Evolutionary conservation across 2,113 vertebrate genomes (phyloP).

Genomic region (Catharus fuscescens): DNA sequence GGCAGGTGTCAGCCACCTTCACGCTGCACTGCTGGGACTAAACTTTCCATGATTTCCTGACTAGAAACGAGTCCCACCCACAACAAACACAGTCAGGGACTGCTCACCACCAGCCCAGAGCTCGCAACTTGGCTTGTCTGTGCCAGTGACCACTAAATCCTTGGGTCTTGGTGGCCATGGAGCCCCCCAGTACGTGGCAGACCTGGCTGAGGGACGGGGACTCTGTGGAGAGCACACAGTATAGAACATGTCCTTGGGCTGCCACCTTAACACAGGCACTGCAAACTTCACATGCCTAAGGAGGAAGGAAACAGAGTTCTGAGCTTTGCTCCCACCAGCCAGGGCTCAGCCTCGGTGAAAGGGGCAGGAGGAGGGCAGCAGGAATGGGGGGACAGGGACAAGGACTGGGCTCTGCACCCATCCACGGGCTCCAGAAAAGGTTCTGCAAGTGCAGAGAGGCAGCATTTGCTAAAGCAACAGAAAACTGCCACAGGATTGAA

Average conservation of each 20-base stretch:
- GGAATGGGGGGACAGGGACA: not conserved
- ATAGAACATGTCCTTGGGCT: rapidly evolving
- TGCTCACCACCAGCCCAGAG: not conserved
- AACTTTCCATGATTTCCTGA: not conserved
- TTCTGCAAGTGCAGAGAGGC: rapidly evolving
- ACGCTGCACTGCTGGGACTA: not conserved
- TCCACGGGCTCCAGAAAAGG: not conserved
- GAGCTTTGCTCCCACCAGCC: not conserved
- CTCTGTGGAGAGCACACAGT: not conserved
- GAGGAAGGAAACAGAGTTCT: not conserved
- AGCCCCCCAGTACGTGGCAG: not conserved
- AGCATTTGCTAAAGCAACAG: not conserved
- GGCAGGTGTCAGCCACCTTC: not conserved
- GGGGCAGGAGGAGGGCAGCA: not conserved
- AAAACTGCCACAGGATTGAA: not conserved
- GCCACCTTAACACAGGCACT: not conserved
- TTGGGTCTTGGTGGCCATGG: rapidly evolving
- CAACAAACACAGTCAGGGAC: not conserved
- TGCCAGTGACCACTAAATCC: not conserved
- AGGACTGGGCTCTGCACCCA: not conserved
- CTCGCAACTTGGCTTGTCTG: not conserved
- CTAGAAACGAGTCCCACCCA: not conserved
- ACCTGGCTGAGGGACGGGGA: not conserved
- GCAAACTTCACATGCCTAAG: not conserved
- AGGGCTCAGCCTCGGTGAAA: not conserved